Base-by-base conservation (phyloP, 2,888 invertebrate genomes). In the Netelia melanura region DNA sequence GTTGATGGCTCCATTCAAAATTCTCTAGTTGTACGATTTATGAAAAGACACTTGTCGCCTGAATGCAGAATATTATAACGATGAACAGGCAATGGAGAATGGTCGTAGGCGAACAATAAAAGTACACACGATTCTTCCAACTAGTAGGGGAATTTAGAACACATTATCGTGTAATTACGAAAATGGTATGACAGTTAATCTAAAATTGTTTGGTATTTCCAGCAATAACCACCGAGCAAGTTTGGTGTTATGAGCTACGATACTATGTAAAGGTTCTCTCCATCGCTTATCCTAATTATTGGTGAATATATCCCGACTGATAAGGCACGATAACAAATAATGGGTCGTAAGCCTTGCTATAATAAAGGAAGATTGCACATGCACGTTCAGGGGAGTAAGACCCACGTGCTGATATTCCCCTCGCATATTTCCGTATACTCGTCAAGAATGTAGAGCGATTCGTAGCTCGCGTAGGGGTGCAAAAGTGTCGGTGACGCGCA, bases 361-460 rank as follows among this genome's bases (percentile, higher is more conserved):
- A 52, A 78, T 71, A 54, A 71, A 79, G 62, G 78, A 71, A 62
- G 52, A 79, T 79, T 79, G 78, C 78, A 79, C 78, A 70, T 78
- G 70, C 78, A 79, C 62, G 62, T 38, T 61, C 1, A 79, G 14
- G 70, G 62, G 62, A 71, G 64, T 62, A 79, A 64, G 70, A 38
- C 70, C 43, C 76, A 77, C 70, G 70, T 62, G 38, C 21, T 30
- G 21, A n/a, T 71, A 71, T 64, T 58, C 58, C 9, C 78, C 52
- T 25, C 43, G 23, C 62, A 70, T 71, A 62, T 70, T 79, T 79
- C 61, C 70, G 62, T 62, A 56, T 71, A 61, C 78, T 79, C 43
- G 62, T 9, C 38, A 70, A 43, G 78, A 54, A 70, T 70, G 62
- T 71, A 52, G 48, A 71, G 62, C 67, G 58, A 44, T 68, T 58